Evolutionary conservation across 2,888 invertebrate species (phyloP).

Genomic region (Hoplodrina ambigua): DNA sequence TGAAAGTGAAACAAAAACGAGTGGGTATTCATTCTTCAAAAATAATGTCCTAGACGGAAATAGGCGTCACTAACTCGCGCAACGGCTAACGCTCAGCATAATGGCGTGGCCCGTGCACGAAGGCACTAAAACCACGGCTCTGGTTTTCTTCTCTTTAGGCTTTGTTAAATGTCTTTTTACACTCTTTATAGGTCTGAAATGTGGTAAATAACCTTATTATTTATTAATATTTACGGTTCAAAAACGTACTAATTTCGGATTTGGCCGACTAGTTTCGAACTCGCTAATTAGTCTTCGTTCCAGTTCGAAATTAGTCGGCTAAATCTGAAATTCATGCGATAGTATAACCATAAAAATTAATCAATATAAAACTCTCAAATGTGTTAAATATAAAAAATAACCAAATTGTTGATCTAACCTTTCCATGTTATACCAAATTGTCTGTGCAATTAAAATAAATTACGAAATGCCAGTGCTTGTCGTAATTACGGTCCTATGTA

Average conservation of each 20-base stretch:
- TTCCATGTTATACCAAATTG: conserved; percentile 12
- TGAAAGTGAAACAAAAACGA: no score
- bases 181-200: background rate
- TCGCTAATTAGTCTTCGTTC: background rate
- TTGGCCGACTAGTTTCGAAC: background rate
- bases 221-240: conserved; percentile 1
- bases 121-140: no score
- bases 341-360: background rate
- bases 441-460: conserved; percentile 21
- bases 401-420: conserved; percentile 17
- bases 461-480: conserved; percentile 25
- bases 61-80: no score
- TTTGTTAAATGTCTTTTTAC: no score
- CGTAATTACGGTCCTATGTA: conserved; percentile 18
- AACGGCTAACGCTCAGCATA: no score
- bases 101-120: no score
- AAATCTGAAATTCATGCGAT: background rate
- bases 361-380: background rate
- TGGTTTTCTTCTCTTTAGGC: no score
- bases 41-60: no score
- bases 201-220: conserved; percentile 23
- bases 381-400: conserved; percentile 16
- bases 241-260: background rate
- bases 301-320: background rate
- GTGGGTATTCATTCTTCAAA: no score